Percentiles rank a stretch among this genome's conserved stretches.
phyloP scores from a whole-genome alignment of 2,113 vertebrate species.

The Mus pahari region DNA sequence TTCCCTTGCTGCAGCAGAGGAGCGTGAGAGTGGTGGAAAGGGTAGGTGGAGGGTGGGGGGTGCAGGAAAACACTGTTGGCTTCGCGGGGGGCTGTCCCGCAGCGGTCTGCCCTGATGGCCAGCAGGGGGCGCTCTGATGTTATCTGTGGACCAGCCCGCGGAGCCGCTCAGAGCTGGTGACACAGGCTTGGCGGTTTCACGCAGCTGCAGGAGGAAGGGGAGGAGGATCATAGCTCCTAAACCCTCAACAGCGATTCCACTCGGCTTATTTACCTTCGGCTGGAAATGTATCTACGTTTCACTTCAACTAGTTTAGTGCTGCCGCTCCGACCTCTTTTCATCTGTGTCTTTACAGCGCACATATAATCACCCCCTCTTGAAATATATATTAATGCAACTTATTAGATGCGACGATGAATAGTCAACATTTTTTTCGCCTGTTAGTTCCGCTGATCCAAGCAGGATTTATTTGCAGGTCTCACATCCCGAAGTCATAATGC shows the following conservation, averaged over 20 bases:
- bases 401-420: constrained; percentile 87
- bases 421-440: constrained; percentile 90
- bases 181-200: constrained; percentile 63
- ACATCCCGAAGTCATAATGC: constrained; percentile 87
- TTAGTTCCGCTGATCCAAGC: constrained; percentile 90
- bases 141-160: constrained; percentile 69
- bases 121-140: constrained; percentile 95
- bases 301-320: constrained; percentile 30
- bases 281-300: constrained; percentile 52
- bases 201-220: constrained; percentile 63
- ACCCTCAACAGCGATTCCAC: constrained; percentile 56
- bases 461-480: constrained; percentile 91
- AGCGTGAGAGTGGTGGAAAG: neutral
- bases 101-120: constrained; percentile 72
- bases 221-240: constrained; percentile 42
- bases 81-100: constrained; percentile 38
- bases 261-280: constrained; percentile 69
- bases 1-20: neutral
- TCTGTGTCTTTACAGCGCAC: constrained; percentile 82
- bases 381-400: constrained; percentile 85
- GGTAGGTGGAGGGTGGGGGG: neutral
- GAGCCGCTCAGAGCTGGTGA: neutral
- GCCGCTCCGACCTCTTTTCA: constrained; percentile 54
- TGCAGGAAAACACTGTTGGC: neutral
- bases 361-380: constrained; percentile 45